These are phyloP conservation scores for Eristalis pertinax DNA, from an alignment of 2,888 invertebrate species.

Conservation along the genomic window DNA sequence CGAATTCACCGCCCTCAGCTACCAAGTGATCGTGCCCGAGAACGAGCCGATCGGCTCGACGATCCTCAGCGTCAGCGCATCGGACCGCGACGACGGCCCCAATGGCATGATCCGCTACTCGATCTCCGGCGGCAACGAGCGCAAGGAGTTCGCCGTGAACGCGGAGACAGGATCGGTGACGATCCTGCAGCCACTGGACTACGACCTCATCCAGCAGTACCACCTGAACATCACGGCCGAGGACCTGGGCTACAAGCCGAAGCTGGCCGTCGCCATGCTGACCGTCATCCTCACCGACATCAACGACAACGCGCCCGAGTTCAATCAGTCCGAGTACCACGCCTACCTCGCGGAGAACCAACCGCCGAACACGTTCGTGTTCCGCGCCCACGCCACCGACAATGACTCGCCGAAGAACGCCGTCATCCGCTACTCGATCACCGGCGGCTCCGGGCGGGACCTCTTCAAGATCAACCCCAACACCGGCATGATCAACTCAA, in stretches of 20 bases:
- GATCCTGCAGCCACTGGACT: constrained; percentile 91
- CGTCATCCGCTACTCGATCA: constrained; percentile 90
- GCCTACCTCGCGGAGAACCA: constrained; percentile 93
- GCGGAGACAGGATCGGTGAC: constrained; percentile 89
- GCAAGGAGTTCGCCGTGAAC: constrained; percentile 91
- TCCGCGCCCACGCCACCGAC: constrained; percentile 89
- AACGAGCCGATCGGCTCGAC: constrained; percentile 93
- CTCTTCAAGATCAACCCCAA: constrained; percentile 89
- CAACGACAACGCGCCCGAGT: constrained; percentile 95
- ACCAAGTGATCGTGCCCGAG: constrained; percentile 95
- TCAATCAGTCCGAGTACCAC: constrained; percentile 89
- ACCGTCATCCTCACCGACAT: constrained; percentile 95
- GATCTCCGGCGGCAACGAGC: constrained; percentile 91
- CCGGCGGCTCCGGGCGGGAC: constrained; percentile 88
- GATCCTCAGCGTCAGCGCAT: constrained; percentile 91
- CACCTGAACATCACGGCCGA: constrained; percentile 92
- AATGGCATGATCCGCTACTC: constrained; percentile 94
- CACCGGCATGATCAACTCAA: constrained; percentile 89
- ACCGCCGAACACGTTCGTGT: constrained; percentile 88
- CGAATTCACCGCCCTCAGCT: constrained; percentile 90
- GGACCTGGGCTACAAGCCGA: constrained; percentile 92
- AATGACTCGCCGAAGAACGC: constrained; percentile 94
- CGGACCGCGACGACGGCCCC: constrained; percentile 92
- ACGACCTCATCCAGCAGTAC: constrained; percentile 92
- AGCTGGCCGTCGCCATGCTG: constrained; percentile 89